phyloP scores from a whole-genome alignment of 2,113 vertebrate species.

The Pandion haliaetus region DNA sequence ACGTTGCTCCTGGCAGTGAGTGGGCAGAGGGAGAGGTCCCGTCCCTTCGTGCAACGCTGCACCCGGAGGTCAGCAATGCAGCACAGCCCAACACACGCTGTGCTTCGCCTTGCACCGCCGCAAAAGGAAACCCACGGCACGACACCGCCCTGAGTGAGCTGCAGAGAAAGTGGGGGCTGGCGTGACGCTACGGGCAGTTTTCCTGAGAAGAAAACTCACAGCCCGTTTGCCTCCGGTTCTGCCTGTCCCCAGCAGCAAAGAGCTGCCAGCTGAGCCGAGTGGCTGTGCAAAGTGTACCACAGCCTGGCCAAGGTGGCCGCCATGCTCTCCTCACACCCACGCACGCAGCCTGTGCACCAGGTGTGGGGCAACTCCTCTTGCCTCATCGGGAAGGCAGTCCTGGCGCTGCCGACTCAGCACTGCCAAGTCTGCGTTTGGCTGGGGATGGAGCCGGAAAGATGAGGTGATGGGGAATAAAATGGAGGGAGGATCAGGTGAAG shows the following conservation, averaged over 20 bases:
- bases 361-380: not conserved
- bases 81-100: not conserved
- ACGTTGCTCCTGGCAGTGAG: not conserved
- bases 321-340: not conserved
- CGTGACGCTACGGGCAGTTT: not conserved
- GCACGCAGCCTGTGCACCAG: not conserved
- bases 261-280: rapidly evolving
- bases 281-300: not conserved
- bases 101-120: not conserved
- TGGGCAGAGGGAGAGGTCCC: rapidly evolving
- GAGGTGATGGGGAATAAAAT: not conserved
- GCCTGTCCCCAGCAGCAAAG: not conserved
- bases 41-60: rapidly evolving
- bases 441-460: not conserved
- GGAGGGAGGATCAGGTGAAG: not conserved
- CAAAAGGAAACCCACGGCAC: not conserved
- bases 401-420: not conserved
- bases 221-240: rapidly evolving
- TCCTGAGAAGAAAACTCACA: not conserved
- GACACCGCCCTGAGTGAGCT: rapidly evolving
- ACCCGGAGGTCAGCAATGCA: rapidly evolving
- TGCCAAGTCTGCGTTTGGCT: not conserved
- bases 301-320: not conserved
- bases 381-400: not conserved
- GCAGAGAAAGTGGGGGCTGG: not conserved